phyloP scores from a whole-genome alignment of 1,140 invertebrate genomes.

The honey bee (Apis mellifera) region Amel_HAv3.1 CM009939.2:9030001-9030500 shows the following conservation, averaged over 20 bases:
- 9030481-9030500: conserved; percentile 45
- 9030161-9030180: neutral
- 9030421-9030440: conserved; percentile 8
- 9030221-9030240: conserved; percentile 50
- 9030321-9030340: conserved; percentile 72
- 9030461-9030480: conserved; percentile 52
- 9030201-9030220: conserved; percentile 33
- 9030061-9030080: neutral
- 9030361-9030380: conserved; percentile 36
- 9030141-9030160: neutral
- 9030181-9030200: conserved; percentile 52
- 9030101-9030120: conserved; percentile 25
- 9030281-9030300: conserved; percentile 71
- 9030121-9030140: conserved; percentile 9
- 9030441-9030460: conserved; percentile 42
- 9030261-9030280: conserved; percentile 32
- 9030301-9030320: conserved; percentile 67
- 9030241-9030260: conserved; percentile 71
- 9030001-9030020: too few relatives aligned
- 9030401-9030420: conserved; percentile 20
- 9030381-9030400: conserved; percentile 45
- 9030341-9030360: conserved; percentile 66
- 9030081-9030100: neutral
- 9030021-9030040: neutral
- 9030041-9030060: neutral